These are phyloP conservation scores for Leucopsar rothschildi DNA, from an alignment of 2,113 vertebrate genomes.

Conservation along the genomic window DNA sequence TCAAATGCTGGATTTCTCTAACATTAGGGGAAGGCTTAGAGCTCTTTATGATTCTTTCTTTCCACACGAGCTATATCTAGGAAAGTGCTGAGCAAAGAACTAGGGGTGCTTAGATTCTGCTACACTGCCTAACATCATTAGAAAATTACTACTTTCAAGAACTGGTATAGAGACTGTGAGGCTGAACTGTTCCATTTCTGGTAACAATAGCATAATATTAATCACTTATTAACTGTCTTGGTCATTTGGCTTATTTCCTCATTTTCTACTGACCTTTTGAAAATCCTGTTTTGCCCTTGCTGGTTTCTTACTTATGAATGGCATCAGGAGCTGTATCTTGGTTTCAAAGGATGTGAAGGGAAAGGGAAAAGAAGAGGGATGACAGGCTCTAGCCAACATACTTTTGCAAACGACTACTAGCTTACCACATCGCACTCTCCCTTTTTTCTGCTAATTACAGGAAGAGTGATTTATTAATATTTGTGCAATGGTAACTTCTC, in stretches of 20 bases:
- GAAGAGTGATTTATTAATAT: conserved; percentile 59
- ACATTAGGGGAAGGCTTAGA: background rate
- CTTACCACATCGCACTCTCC: conserved; percentile 11
- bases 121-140: background rate
- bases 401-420: background rate
- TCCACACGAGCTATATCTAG: background rate
- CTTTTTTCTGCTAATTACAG: conserved; percentile 49
- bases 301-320: background rate
- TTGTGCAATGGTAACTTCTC: conserved; percentile 53
- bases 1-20: background rate
- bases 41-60: background rate
- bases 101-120: background rate
- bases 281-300: background rate
- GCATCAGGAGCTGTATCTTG: conserved; percentile 5
- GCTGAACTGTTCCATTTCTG: background rate
- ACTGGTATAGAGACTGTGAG: background rate
- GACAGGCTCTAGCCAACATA: conserved; percentile 4
- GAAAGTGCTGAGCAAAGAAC: background rate
- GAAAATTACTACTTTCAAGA: background rate
- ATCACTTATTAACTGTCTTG: background rate
- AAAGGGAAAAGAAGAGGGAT: background rate
- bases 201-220: background rate
- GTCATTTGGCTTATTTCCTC: background rate
- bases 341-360: background rate
- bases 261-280: background rate